Evolutionary conservation across 2,888 invertebrate genomes (phyloP), one percentile per base, ranked within the genome.

Genomic region (Platycnemis pennipes): DNA sequence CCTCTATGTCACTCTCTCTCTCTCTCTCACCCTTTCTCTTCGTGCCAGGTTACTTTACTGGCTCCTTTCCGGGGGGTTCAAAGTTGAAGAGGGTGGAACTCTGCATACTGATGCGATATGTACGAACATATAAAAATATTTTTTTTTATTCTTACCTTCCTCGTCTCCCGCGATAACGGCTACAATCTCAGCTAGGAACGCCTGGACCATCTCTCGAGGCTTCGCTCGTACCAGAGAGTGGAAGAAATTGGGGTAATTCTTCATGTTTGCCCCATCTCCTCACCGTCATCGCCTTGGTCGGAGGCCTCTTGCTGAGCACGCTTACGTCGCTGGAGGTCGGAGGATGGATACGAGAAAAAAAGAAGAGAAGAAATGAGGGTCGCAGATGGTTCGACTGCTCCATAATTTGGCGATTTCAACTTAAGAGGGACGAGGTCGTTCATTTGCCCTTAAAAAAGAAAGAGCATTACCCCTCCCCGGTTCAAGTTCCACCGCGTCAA

Each of bases 351-450:
- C 26, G 77, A 37, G 37, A 69, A 69, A 77, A 77, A 77, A 77
- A 5, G 11, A 63, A 63, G 63, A 63, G 26, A 77, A 37, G 37
- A 77, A 77, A 77, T 77, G 77, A 77, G 77, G 16, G 37, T 11
- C 77, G 16, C 77, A 77, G 77, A 37, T 77, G 77, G 77, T 77
- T 77, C 77, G 37, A 77, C 37, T 16, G 13, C 5, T 11, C 31
- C 77, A 77, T 77, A 77, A 77, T 77, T 77, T 37, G 37, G 77
- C 77, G 77, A 77, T 77, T 37, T 77, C 77, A 77, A 77, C 77
- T 77, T 77, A 13, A 26, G 63, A 77, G 77, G 77, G 1, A 13
- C 37, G 77, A 22, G 69, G 31, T 69, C 13, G 37, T 16, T 77
- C 77, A 77, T 77, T 77, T 77, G 31, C 11, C 13, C 37, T 37